A percentile compares a stretch with the other conserved stretches of the same genome.
phyloP scores from a whole-genome alignment of 2,888 invertebrate genomes.

The Barypeithes pellucidus region DNA sequence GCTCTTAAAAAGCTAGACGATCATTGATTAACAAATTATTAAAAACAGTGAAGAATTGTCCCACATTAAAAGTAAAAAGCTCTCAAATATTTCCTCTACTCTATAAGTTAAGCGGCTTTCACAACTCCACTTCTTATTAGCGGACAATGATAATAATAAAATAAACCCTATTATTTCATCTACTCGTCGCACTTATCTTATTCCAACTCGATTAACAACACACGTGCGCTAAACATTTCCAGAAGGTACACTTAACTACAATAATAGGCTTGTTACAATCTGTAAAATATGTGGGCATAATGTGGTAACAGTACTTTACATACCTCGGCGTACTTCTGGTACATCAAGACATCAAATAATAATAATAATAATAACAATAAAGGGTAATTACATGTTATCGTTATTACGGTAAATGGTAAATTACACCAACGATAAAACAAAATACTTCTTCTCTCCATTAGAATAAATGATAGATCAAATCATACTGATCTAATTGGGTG shows the following conservation, averaged over 20 bases:
- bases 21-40: no score
- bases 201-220: slow-evolving; percentile 17
- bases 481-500: no score
- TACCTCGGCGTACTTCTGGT: slow-evolving; percentile 36
- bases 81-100: no score
- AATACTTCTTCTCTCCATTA: no score
- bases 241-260: slow-evolving; percentile 25
- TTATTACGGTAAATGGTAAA: slow-evolving; percentile 25
- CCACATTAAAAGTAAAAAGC: no score
- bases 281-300: slow-evolving; percentile 45
- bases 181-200: neutral
- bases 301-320: slow-evolving; percentile 49
- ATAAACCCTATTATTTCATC: neutral
- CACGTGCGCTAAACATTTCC: slow-evolving; percentile 25
- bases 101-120: no score
- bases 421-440: neutral
- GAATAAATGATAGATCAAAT: no score
- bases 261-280: slow-evolving; percentile 34
- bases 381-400: slow-evolving; percentile 40
- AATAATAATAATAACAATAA: no score
- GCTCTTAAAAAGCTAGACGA: no score
- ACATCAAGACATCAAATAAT: slow-evolving; percentile 46
- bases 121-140: no score
- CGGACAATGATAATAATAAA: neutral
- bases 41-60: no score